phyloP scores from a whole-genome alignment of 2,888 invertebrate species.

The Melieria picta region DNA sequence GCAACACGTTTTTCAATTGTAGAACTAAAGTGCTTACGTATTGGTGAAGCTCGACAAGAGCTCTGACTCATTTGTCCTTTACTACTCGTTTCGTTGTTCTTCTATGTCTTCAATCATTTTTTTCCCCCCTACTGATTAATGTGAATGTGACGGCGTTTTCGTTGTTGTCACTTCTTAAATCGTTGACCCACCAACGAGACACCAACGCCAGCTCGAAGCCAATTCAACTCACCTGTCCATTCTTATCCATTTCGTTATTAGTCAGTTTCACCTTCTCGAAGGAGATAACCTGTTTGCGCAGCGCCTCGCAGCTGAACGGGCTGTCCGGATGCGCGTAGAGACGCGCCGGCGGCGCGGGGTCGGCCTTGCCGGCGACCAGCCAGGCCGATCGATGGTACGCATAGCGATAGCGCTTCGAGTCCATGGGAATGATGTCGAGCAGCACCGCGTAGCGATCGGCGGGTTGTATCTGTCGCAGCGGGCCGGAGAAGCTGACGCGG shows the following conservation, averaged over 20 bases:
- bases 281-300: constrained; percentile 95
- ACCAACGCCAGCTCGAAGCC: not conserved
- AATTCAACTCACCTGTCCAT: constrained; percentile 82
- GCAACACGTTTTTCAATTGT: too few species aligned
- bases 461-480: constrained; percentile 71
- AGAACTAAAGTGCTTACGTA: too few species aligned
- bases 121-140: too few species aligned
- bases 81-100: too few species aligned
- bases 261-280: constrained; percentile 99
- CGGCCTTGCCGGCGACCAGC: constrained; percentile 98
- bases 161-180: not conserved
- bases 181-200: not conserved
- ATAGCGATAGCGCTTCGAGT: constrained; percentile 95
- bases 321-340: constrained; percentile 97
- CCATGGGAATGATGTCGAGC: constrained; percentile 96
- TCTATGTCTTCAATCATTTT: too few species aligned
- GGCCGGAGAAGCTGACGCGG: constrained; percentile 88
- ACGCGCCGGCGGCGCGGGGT: constrained; percentile 92
- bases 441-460: constrained; percentile 90
- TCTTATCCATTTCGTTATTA: constrained; percentile 97
- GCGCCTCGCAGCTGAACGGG: constrained; percentile 93
- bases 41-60: too few species aligned
- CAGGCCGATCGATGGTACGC: constrained; percentile 98
- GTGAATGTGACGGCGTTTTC: too few species aligned
- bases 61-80: too few species aligned